phyloP scores from a whole-genome alignment of 2,888 invertebrate genomes.

The Troides aeacus region DNA sequence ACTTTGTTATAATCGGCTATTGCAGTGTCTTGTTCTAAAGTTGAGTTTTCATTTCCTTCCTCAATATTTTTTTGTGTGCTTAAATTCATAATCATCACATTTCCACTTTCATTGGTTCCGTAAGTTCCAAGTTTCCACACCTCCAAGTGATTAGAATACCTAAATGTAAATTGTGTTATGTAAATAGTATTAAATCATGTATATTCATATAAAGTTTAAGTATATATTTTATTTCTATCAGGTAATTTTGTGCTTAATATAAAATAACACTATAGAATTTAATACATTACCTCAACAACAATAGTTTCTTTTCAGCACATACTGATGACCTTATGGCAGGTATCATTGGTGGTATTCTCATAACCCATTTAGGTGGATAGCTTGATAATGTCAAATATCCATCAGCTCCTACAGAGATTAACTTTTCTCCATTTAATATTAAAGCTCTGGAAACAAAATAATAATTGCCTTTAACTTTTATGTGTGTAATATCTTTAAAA shows the following conservation, averaged over 20 bases:
- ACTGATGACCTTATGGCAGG: conserved; percentile 80
- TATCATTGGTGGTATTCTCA: conserved; percentile 86
- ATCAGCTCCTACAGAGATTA: conserved; percentile 91
- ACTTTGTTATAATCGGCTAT: conserved; percentile 46
- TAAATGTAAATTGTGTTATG: conserved; percentile 31
- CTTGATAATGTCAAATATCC: conserved; percentile 88
- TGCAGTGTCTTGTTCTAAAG: conserved; percentile 57
- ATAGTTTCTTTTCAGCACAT: conserved; percentile 73
- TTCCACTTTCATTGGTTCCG: conserved; percentile 82
- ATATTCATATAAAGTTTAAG: too few species aligned
- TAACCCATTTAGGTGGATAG: conserved; percentile 83
- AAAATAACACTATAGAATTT: background rate
- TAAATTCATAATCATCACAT: conserved; percentile 45
- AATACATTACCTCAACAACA: conserved; percentile 74
- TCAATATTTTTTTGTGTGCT: conserved; percentile 38
- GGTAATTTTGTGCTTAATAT: background rate
- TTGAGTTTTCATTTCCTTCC: conserved; percentile 39
- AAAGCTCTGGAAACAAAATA: conserved; percentile 78
- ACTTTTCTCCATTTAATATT: conserved; percentile 80
- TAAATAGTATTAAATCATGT: too few species aligned
- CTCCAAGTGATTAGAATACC: conserved; percentile 78
- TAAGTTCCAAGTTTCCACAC: conserved; percentile 77
- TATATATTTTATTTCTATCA: too few species aligned
- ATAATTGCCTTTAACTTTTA: too few species aligned
- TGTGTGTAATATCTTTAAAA: background rate